phyloP scores from a whole-genome alignment of 2,113 vertebrate genomes.

The Corynorhinus townsendii region DNA sequence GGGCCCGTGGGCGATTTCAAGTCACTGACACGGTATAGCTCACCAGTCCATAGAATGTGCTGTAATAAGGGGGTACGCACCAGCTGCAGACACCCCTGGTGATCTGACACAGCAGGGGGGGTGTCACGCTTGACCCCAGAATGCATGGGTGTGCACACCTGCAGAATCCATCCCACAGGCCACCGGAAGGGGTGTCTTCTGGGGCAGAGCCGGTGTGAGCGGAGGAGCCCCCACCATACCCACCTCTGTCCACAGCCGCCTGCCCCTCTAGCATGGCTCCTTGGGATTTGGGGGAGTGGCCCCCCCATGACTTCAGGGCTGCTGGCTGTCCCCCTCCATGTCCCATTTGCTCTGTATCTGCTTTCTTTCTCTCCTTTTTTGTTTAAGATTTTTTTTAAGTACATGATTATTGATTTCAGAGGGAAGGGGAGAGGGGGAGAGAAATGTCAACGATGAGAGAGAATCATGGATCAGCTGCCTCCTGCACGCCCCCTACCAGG shows the following conservation, averaged over 20 bases:
- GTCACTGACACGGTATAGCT: not conserved
- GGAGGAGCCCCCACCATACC: not conserved
- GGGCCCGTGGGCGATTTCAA: not conserved
- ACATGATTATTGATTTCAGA: no score
- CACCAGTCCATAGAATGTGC: rapidly evolving
- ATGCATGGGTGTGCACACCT: no score
- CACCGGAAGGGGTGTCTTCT: not conserved
- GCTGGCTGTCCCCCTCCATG: not conserved
- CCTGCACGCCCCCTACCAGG: no score
- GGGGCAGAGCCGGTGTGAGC: not conserved
- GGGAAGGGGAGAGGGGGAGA: no score
- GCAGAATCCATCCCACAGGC: not conserved
- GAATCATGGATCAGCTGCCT: no score
- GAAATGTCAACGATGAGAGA: no score
- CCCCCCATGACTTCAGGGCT: not conserved
- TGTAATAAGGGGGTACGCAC: rapidly evolving
- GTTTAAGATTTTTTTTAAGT: no score
- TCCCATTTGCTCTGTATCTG: not conserved
- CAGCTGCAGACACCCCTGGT: not conserved
- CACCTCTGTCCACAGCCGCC: rapidly evolving
- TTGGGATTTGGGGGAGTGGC: not conserved
- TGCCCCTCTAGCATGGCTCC: not conserved
- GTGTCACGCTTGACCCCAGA: no score
- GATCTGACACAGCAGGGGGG: not conserved
- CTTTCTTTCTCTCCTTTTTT: not conserved